Base-by-base conservation (phyloP, 2,797 vertebrate genomes). In the Danio choprae region DNA sequence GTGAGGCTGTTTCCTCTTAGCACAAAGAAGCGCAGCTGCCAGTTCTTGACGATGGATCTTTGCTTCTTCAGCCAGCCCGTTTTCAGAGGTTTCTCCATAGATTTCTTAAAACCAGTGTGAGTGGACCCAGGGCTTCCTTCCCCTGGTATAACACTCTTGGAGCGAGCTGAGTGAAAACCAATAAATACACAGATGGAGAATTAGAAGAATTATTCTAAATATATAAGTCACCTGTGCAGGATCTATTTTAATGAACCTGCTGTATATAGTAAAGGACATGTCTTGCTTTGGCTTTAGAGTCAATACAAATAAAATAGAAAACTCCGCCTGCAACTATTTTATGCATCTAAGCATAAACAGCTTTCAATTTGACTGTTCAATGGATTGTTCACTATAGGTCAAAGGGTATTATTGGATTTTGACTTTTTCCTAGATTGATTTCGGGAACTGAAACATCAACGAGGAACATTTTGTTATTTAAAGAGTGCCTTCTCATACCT, bases 1-100 rank as follows among this genome's bases (percentile, higher is more conserved):
- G 87, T 95, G 60, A 99, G 92, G 0, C 94, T 93, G 84, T 94
- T 95, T 0, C 96, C 96, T 84, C 91, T 93, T 38, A 99, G 89
- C 81, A 97, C 95, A 38, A 98, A 98, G 91, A 95, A 99, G 5
- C 95, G 90, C 48, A 95, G 94, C 86, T 98, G 96, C 98, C 98
- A 99, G 91, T 97, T 98, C 90, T 96, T 98, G 48, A 98, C 96
- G 1, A 99, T 92, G 75, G 96, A 95, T 82, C 96, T 92, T 88
- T 98, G 96, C 87, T 98, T 98, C 88, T 96, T 97, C 83, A 99
- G 90, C 97, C 97, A 98, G 77, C 98, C 98, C 0, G 95, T 90
- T 89, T 97, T 98, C 83, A 96, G 89, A 0, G 97, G 96, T 81
- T 94, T 93, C 86, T 98, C 96, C 89, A 94, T 91, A 0, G 92